Evolutionary conservation across 2,888 invertebrate genomes (phyloP).

Genomic region (Drosophila yooni): DNA sequence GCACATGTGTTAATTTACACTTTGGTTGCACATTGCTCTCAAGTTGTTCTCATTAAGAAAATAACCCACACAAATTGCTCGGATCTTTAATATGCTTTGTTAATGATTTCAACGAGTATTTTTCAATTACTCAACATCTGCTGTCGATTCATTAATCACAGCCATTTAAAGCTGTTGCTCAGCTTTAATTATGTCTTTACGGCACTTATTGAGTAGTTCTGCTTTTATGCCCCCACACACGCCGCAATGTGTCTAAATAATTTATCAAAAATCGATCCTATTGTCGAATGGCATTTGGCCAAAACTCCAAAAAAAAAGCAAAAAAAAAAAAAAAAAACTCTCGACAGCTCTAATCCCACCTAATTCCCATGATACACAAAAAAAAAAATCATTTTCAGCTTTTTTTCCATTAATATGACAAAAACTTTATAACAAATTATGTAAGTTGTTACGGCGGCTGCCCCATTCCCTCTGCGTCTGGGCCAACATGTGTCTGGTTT

Average conservation of each 20-base stretch:
- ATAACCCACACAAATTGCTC: not conserved
- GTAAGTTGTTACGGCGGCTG: conserved; percentile 58
- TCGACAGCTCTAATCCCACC: conserved; percentile 62
- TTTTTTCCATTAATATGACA: conserved; percentile 78
- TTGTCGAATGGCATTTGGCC: conserved; percentile 44
- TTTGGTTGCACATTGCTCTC: conserved; percentile 1
- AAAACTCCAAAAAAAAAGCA: conserved; percentile 9
- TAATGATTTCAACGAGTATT: conserved; percentile 11
- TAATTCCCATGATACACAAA: conserved; percentile 68
- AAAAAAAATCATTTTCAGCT: conserved; percentile 50
- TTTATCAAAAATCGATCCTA: conserved; percentile 74
- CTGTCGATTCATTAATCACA: conserved; percentile 65
- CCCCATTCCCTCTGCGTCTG: not conserved
- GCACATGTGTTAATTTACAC: not conserved
- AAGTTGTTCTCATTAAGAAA: not conserved
- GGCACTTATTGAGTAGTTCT: conserved; percentile 37
- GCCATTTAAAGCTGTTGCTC: conserved; percentile 46
- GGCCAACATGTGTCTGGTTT: conserved; percentile 20
- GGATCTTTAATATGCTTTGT: conserved; percentile 18
- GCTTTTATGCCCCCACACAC: not conserved
- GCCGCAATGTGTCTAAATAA: conserved; percentile 56
- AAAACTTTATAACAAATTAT: conserved; percentile 80
- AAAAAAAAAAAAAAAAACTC: conserved; percentile 12
- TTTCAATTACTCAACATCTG: conserved; percentile 22
- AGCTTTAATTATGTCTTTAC: conserved; percentile 60